phyloP scores from a whole-genome alignment of 1,140 invertebrate genomes.

The Drosophila bocqueti region DNA sequence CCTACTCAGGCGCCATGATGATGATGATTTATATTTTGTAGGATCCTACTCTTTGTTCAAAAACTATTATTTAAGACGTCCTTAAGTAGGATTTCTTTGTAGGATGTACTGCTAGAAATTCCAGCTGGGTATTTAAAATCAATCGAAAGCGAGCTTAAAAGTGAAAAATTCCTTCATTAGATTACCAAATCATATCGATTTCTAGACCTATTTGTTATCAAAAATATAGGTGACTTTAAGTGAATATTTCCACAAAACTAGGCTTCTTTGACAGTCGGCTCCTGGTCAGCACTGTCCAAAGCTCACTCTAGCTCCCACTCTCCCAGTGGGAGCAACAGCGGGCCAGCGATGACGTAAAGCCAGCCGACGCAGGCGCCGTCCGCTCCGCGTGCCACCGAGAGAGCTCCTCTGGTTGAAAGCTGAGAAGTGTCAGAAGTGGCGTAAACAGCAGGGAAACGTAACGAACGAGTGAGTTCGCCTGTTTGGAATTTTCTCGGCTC shows the following conservation, averaged over 20 bases:
- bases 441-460: slow-evolving; percentile 79
- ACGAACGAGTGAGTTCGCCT: slow-evolving; percentile 68
- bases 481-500: slow-evolving; percentile 80
- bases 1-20: not conserved
- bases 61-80: no score
- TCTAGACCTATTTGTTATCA: not conserved
- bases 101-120: no score
- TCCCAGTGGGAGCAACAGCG: slow-evolving; percentile 43
- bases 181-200: not conserved
- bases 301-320: slow-evolving; percentile 22
- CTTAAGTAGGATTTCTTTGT: no score
- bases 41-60: not conserved
- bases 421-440: slow-evolving; percentile 77
- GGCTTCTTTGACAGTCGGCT: no score
- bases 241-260: not conserved
- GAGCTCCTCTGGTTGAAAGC: slow-evolving; percentile 36
- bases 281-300: slow-evolving; percentile 10
- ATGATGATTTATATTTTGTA: not conserved
- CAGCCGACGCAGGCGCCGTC: slow-evolving; percentile 50
- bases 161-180: not conserved
- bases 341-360: slow-evolving; percentile 72
- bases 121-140: not conserved
- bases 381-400: slow-evolving; percentile 21
- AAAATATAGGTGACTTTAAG: not conserved
- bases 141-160: no score